Conservation (phyloP, 2,113 vertebrate genomes). For the Chiloscyllium plagiosum region DNA sequence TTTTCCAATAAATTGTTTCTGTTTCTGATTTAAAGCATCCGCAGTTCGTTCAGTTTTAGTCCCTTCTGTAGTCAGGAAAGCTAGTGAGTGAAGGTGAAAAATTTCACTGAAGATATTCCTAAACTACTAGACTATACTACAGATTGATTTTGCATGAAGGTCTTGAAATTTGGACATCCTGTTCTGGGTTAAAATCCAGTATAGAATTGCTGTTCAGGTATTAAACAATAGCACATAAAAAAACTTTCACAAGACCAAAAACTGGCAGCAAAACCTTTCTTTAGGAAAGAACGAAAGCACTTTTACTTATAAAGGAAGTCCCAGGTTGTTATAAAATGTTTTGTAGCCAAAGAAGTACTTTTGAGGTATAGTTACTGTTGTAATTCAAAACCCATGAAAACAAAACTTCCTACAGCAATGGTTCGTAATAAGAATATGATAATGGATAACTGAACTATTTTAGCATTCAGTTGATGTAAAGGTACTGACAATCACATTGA, state of each 20-base stretch:
- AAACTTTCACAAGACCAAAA: background rate
- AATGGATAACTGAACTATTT: background rate
- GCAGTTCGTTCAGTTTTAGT: too few species aligned
- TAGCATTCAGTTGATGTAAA: background rate
- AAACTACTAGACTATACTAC: background rate
- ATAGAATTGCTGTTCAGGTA: background rate
- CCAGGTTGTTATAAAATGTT: background rate
- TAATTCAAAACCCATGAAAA: background rate
- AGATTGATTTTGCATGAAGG: background rate
- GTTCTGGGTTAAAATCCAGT: background rate
- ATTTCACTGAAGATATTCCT: background rate
- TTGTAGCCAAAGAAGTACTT: background rate
- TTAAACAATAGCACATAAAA: background rate
- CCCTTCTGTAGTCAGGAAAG: background rate
- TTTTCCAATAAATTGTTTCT: too few species aligned
- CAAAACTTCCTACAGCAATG: background rate
- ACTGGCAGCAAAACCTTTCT: background rate
- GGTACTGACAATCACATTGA: background rate
- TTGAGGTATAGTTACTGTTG: background rate
- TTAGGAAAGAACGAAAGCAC: background rate
- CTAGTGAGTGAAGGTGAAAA: background rate
- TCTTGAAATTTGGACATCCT: background rate
- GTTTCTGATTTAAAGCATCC: too few species aligned
- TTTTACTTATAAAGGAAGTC: background rate
- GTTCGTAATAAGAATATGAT: background rate